Base-by-base conservation (phyloP, 2,113 vertebrate species). In the Taurulus bubalis region DNA sequence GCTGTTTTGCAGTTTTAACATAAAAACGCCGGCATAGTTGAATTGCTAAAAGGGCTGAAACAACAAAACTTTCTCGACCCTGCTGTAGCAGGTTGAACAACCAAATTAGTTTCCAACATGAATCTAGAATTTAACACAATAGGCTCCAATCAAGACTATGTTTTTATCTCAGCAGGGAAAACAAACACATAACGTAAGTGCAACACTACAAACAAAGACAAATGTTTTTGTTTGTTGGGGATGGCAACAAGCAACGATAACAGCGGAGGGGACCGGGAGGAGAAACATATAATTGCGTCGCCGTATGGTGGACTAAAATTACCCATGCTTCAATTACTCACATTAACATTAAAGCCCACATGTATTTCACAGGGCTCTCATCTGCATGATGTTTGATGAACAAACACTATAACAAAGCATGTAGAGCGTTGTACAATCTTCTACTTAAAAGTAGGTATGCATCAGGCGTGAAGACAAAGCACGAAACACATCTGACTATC, bases 141-240 rank as follows among this genome's bases (percentile, higher is more conserved):
- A 30, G 63, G 63, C 74, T 60, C 62, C 53, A 75, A 81, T 85
- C 75, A 80, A 1, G 15, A 55, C 9, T 1, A 0, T 69, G 38
- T 58, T 30, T 78, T 89, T 73, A 84, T 84, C 79, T 64, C 79
- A 66, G 79, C 56, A 63, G 56, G 80, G 26, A 70, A 36, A 9
- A 30, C 6, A 45, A 65, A 68, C 82, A 75, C 53, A 45, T 59
- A 53, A 4, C 40, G 11, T 47, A 49, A 58, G 32, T 74, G 45
- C 7, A 4, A 2, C 30, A 22, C 38, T 22, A 53, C 34, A 34
- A 82, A 60, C 28, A 58, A 58, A 9, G 51, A 40, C 15, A 42
- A 20, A 45, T 38, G 36, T 15, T 74, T 47, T 30, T 74, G 59
- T 69, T 82, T 60, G 70, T 60, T 84, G 24, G 14, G 4, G 24